These are phyloP conservation scores for Xenopus petersii DNA, from an alignment of 2,797 vertebrate species.

Conservation along the genomic window DNA sequence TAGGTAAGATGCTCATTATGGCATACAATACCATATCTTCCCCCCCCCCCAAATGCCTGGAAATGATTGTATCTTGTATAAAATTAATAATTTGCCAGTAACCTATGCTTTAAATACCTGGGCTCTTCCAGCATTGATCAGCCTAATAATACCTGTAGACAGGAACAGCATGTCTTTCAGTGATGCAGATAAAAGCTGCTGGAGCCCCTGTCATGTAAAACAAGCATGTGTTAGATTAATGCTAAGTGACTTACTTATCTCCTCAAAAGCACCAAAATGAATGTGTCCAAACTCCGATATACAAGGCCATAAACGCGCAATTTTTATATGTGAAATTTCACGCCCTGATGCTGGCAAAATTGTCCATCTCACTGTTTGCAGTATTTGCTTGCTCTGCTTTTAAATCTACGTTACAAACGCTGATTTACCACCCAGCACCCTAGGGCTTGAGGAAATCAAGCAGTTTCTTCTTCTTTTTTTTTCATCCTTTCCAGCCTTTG, in stretches of 20 bases:
- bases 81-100: no score
- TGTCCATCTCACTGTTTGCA: conserved; percentile 41
- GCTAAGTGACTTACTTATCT: conserved; percentile 23
- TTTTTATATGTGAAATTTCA: conserved; percentile 49
- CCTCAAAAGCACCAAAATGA: conserved; percentile 33
- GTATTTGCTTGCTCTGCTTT: conserved; percentile 47
- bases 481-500: conserved; percentile 44
- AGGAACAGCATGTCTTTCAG: conserved; percentile 10
- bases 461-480: conserved; percentile 71
- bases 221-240: conserved; percentile 48
- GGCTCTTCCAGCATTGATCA: not conserved
- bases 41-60: no score
- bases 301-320: conserved; percentile 40
- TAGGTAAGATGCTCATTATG: no score
- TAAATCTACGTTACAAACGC: conserved; percentile 47
- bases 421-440: conserved; percentile 49
- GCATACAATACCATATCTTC: no score
- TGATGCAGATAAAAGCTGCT: conserved; percentile 9
- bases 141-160: conserved; percentile 12
- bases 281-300: conserved; percentile 38
- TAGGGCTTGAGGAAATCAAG: conserved; percentile 66
- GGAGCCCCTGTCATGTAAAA: conserved; percentile 37
- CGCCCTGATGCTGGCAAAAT: conserved; percentile 48
- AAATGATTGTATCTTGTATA: no score
- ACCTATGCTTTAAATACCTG: not conserved